These are phyloP conservation scores for Epirrita christyi DNA, from an alignment of 2,888 invertebrate genomes.

Conservation along the genomic window DNA sequence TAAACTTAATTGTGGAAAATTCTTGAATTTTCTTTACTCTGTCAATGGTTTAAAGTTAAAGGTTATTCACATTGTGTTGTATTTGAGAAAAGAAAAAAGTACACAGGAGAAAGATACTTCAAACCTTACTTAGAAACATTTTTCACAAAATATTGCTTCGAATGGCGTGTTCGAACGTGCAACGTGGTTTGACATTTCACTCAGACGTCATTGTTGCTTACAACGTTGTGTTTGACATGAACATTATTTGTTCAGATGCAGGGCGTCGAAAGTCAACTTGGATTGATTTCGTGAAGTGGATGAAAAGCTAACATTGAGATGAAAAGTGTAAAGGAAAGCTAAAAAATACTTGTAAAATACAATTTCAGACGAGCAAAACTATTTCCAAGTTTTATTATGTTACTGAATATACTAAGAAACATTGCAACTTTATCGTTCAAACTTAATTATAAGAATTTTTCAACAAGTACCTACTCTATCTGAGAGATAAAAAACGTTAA, in stretches of 20 bases:
- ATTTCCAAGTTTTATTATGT: constrained; percentile 5
- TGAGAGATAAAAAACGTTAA: too few species aligned
- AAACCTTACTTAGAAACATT: constrained; percentile 6
- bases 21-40: too few species aligned
- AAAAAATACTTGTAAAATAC: constrained; percentile 17
- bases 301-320: constrained; percentile 22
- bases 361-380: constrained; percentile 12
- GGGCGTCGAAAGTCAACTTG: constrained; percentile 49
- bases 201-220: constrained; percentile 64
- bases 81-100: background rate
- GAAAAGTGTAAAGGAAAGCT: constrained; percentile 21
- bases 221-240: constrained; percentile 71
- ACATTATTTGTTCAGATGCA: constrained; percentile 66
- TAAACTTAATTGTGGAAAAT: too few species aligned
- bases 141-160: constrained; percentile 15
- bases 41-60: too few species aligned
- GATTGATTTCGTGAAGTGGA: constrained; percentile 43
- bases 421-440: background rate
- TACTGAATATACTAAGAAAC: background rate
- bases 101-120: background rate
- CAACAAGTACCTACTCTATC: too few species aligned
- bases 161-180: constrained; percentile 23
- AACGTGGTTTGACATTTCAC: constrained; percentile 56
- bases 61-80: background rate
- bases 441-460: background rate